phyloP scores from a whole-genome alignment of 2,888 invertebrate genomes.

The Clistopyga incitator region DNA sequence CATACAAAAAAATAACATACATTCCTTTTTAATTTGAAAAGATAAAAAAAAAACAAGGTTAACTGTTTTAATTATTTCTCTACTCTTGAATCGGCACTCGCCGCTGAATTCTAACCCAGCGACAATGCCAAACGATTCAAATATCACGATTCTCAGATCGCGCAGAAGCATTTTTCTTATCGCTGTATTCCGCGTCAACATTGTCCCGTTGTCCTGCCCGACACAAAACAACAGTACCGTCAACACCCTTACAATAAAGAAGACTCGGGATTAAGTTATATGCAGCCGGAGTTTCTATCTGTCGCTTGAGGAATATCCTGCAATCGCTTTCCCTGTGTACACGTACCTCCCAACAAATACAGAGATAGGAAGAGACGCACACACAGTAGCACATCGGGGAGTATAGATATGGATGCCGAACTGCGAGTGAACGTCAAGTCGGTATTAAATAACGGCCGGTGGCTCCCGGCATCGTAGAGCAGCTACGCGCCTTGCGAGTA shows the following conservation, averaged over 20 bases:
- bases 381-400: neutral
- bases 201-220: constrained; percentile 70
- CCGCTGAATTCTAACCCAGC: neutral
- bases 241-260: constrained; percentile 5
- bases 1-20: no score
- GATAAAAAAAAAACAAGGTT: neutral
- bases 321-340: constrained; percentile 19
- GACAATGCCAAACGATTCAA: constrained; percentile 22
- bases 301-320: constrained; percentile 29
- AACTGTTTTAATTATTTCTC: neutral
- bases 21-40: no score
- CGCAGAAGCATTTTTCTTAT: constrained; percentile 41
- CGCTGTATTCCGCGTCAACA: constrained; percentile 18
- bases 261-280: constrained; percentile 51
- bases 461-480: constrained; percentile 39
- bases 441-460: constrained; percentile 65
- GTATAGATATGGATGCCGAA: constrained; percentile 51
- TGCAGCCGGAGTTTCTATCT: constrained; percentile 16
- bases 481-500: constrained; percentile 58
- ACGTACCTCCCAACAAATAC: constrained; percentile 14
- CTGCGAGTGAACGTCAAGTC: constrained; percentile 60
- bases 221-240: constrained; percentile 26
- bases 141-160: constrained; percentile 56
- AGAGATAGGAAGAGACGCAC: neutral
- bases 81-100: neutral